Evolutionary conservation across 2,888 invertebrate genomes (phyloP), one percentile per base, ranked within the genome.

Genomic region (Amphipyra tragopoginis): DNA sequence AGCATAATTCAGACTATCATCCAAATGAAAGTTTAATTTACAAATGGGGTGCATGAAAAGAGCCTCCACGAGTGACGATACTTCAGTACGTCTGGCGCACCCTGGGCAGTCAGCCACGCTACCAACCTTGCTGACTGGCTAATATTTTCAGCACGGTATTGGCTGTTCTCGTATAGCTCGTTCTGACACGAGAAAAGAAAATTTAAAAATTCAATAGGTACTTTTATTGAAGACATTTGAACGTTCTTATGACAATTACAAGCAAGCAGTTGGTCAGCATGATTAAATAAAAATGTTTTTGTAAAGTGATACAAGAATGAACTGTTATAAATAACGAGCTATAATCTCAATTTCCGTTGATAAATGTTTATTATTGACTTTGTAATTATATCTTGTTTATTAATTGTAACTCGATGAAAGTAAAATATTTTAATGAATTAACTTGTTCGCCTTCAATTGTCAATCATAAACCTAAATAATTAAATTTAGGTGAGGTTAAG

Each of bases 321-420:
- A 60, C 57, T 69, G 59, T 63, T 77, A 59, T 65, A 65, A 77
- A 73, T 62, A 70, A 65, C 70, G 56, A 70, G 29, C 39, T 39
- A 39, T 56, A 47, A 66, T 72, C 72, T 68, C 64, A 68, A 72
- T 66, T 77, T 76, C 72, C 68, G 69, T 51, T 61, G 59, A 61
- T 79, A 77, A 68, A 60, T 70, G 54, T 78, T 79, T 81, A 60
- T 82, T 80, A 78, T 82, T 80, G 75, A 79, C 75, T 75, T 75
- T 80, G 77, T 80, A 76, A 82, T 70, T 55, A 38, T 58, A 66
- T 45, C 56, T 61, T 74, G 76, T 77, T 59, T 57, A 51, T 43
- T 44, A 34, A 34, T 50, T 36, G 45, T 38, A 58, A 48, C 15
- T 39, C 14, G 14, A 47, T 55, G 51, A 58, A 50, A 62, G 49